These are phyloP conservation scores for Microchirus variegatus DNA, from an alignment of 2,797 vertebrate genomes.

Conservation along the genomic window DNA sequence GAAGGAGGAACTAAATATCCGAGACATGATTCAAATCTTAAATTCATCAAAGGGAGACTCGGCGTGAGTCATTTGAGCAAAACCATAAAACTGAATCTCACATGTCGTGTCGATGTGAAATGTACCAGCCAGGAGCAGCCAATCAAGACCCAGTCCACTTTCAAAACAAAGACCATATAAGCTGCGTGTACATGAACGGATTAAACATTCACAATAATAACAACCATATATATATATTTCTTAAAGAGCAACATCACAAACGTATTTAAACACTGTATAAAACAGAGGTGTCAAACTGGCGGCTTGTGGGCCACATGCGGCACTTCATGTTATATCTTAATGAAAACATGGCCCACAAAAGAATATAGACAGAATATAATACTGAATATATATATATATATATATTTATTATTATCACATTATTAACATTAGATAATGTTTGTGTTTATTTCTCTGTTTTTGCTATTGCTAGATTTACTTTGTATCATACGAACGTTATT, in stretches of 20 bases:
- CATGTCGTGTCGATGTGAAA: slow-evolving; percentile 28
- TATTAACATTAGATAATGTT: too few relatives aligned
- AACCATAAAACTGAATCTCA: slow-evolving; percentile 49
- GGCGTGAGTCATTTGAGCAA: slow-evolving; percentile 54
- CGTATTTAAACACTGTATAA: too few relatives aligned
- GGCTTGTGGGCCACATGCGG: too few relatives aligned
- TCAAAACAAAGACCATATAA: slow-evolving; percentile 41
- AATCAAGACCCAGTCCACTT: slow-evolving; percentile 9
- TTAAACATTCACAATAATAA: too few relatives aligned
- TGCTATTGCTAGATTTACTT: too few relatives aligned
- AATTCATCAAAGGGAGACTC: slow-evolving; percentile 52
- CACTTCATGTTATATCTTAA: too few relatives aligned
- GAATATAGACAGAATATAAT: not conserved
- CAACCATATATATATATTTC: too few relatives aligned
- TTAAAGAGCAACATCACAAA: too few relatives aligned
- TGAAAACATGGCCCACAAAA: not conserved
- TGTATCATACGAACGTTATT: too few relatives aligned
- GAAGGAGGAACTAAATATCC: slow-evolving; percentile 42
- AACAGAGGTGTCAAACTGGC: too few relatives aligned
- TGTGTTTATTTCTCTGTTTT: too few relatives aligned
- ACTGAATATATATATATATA: not conserved
- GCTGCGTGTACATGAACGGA: not conserved
- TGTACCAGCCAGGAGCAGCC: slow-evolving; percentile 3
- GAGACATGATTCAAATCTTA: slow-evolving; percentile 59
- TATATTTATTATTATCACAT: too few relatives aligned